Base-by-base conservation (phyloP, 1,140 invertebrate species). In the Euura saliciscinereae region DNA sequence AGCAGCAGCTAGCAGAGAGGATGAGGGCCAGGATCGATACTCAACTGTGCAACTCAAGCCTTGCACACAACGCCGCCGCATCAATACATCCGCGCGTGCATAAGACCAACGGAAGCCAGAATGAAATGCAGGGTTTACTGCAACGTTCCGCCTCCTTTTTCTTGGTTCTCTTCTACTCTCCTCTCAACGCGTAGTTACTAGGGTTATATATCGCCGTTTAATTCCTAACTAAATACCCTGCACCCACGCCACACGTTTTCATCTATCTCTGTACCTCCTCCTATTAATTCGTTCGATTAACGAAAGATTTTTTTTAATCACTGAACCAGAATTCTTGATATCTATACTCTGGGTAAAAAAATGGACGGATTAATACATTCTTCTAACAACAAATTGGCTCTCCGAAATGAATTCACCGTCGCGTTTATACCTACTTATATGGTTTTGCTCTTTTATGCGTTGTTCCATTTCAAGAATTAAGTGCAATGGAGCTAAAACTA, bases 61-160 rank as follows among this genome's bases (percentile, higher is more conserved):
- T 28, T 59, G 51, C 51, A 59, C 51, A 59, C 51, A n/a, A 8
- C 51, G 5, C 8, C 13, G 51, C 51, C 51, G 80, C 80, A 79
- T 82, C 79, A 75, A 82, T 81, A 81, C 72, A 75, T 68, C 80
- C 74, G 74, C 80, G 81, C 80, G 79, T 81, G 80, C 76, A 82
- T 68, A 59, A 59, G 51, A 59, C 8, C 51, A 8, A 6, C 13
- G 51, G 13, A 59, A n/a, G 8, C 51, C 13, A 8, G 51, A 59
- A 59, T 59, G 51, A 59, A 59, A 59, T 6, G 51, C 51, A 59
- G 51, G 28, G 8, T 59, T 59, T 59, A 6, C 51, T 59, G 51
- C 51, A n/a, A 59, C 3, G 51, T n/a, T n/a, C 8, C 8, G 51
- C 8, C 2, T 11, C 51, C 51, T 8, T n/a, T 59, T 59, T n/a